Evolutionary conservation across 2,797 vertebrate species (phyloP), one percentile per base, ranked within the genome.

Genomic region (Synanceia verrucosa): DNA sequence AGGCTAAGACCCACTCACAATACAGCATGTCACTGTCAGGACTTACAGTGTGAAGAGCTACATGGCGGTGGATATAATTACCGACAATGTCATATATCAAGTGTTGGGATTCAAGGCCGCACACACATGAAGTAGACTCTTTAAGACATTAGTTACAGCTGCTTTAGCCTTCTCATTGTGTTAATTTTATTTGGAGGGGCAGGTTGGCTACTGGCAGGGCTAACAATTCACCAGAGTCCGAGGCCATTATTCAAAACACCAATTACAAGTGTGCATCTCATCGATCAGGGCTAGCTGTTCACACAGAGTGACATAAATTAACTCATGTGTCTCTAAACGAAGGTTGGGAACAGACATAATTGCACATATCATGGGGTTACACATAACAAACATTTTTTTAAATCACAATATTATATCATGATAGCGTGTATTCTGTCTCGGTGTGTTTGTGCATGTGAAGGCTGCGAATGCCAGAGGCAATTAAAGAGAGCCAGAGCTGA

Each of bases 231-330:
- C 75, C 29, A 46, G 73, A 67, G 83, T 81, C 67, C 62, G 26
- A 56, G 76, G 64, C 73, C 84, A 90, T 91, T 91, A 91, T 90
- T 92, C 82, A 88, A 79, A 87, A 78, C 65, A 81, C 79, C 83
- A 91, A 88, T 91, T 91, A 88, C 63, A 44, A 73, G 65, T 46
- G 28, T 63, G 64, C 71, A 41, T 71, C 77, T 74, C 89, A 91
- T 91, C 56, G 64, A 90, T 92, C 91, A 89, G 70, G 46, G 46
- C 52, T 48, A 64, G 59, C 56, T 58, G 23, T 83, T 79, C 39
- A 66, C 76, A 75, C 55, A 52, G 21, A 64, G 48, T 69, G 75
- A 83, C 82, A 77, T 61, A 77, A 82, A 90, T 92, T 34, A 85
- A 88, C 81, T 84, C 24, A 18, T 29, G 34, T 68, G 64, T 74